A percentile compares a stretch with the other conserved stretches of the same genome.
Evolutionary conservation across 2,888 invertebrate genomes (phyloP).

Genomic region (Coelinius sp.): DNA sequence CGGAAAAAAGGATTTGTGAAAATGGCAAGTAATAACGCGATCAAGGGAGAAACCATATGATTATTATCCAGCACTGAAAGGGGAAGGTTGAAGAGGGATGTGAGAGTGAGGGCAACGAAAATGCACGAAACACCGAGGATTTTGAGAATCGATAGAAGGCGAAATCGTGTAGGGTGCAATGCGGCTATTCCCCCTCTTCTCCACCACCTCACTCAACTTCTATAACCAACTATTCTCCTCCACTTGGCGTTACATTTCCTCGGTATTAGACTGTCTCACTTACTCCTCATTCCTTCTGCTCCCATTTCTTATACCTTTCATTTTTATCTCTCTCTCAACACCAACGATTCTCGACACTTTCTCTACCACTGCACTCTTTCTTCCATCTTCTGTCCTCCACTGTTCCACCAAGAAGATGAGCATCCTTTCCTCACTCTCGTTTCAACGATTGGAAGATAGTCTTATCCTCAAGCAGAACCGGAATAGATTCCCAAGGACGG

Average conservation of each 20-base stretch:
- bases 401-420: background rate
- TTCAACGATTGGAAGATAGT: conserved; percentile 17
- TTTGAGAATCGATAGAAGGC: conserved; percentile 58
- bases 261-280: background rate
- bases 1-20: background rate
- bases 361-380: background rate
- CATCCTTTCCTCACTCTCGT: background rate
- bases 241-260: conserved; percentile 5
- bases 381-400: background rate
- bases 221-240: conserved; percentile 8
- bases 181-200: conserved; percentile 53
- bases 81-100: background rate
- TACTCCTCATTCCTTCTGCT: conserved; percentile 3
- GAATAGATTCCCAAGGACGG: conserved; percentile 17
- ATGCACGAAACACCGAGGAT: conserved; percentile 58
- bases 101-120: conserved; percentile 37
- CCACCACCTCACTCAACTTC: conserved; percentile 24
- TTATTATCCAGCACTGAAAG: conserved; percentile 45
- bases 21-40: conserved; percentile 26
- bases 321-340: conserved; percentile 14
- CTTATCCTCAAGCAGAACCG: conserved; percentile 18
- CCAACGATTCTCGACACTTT: conserved; percentile 27
- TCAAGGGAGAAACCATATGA: conserved; percentile 46
- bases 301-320: conserved; percentile 12
- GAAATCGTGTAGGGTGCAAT: conserved; percentile 61